These are phyloP conservation scores for Pontoporia blainvillei DNA, from an alignment of 2,113 vertebrate genomes.

Conservation along the genomic window DNA sequence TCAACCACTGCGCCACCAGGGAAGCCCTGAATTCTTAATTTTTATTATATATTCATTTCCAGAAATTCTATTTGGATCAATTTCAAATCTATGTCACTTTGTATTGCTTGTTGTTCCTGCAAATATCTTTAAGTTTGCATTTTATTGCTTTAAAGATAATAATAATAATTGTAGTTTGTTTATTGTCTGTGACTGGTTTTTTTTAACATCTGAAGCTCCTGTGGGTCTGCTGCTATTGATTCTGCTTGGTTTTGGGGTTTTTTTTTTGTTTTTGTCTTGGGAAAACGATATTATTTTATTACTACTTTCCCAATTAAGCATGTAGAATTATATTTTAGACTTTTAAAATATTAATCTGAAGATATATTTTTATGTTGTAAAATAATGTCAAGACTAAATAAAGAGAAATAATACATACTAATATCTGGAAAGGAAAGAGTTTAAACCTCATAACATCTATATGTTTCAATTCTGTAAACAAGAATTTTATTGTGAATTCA, in stretches of 20 bases:
- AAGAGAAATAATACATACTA: not conserved
- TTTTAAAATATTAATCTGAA: not conserved
- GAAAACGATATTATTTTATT: slow-evolving; percentile 42
- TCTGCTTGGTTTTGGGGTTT: not conserved
- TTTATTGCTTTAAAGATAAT: not conserved
- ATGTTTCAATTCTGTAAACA: not conserved
- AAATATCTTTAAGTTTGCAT: not conserved
- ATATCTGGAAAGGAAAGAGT: not conserved
- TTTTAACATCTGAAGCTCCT: not conserved
- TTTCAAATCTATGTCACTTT: not conserved
- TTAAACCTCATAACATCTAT: not conserved
- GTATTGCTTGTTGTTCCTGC: not conserved
- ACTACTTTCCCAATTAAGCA: slow-evolving; percentile 26
- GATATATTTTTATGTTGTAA: not conserved
- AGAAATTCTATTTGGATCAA: not conserved
- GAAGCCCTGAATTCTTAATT: no score
- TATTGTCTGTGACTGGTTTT: not conserved
- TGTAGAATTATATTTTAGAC: slow-evolving; percentile 28
- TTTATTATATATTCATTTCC: not conserved
- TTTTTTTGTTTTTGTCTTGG: not conserved
- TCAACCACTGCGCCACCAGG: no score
- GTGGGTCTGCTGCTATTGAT: not conserved
- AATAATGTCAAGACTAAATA: not conserved
- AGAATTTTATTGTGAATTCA: not conserved
- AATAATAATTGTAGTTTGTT: not conserved